Evolutionary conservation across 2,113 vertebrate species (phyloP).

Genomic region (Siniperca knerii): DNA sequence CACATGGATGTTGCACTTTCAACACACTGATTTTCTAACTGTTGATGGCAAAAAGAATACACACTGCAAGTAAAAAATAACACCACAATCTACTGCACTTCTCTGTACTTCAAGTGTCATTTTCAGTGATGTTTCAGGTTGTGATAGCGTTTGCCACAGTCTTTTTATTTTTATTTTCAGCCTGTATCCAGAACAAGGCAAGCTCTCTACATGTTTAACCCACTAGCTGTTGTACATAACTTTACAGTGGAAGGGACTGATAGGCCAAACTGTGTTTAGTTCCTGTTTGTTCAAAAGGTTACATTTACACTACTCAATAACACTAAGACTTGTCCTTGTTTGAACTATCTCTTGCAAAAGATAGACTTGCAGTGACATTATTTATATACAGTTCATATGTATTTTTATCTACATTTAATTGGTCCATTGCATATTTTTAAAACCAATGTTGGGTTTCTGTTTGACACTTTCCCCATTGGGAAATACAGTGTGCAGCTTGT

Average conservation of each 20-base stretch:
- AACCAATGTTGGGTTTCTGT: conserved; percentile 41
- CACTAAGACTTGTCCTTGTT: conserved; percentile 20
- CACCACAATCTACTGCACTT: conserved; percentile 4
- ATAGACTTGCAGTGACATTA: conserved; percentile 30
- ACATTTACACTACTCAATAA: conserved; percentile 23
- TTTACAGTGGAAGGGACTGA: conserved; percentile 5
- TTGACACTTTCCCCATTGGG: conserved; percentile 20
- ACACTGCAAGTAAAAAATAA: neutral
- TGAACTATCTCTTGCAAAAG: conserved; percentile 12
- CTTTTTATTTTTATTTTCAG: neutral
- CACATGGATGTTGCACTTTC: neutral
- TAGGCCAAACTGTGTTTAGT: neutral
- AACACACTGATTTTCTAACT: neutral
- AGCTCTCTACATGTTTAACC: conserved; percentile 35
- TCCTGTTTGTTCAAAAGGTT: conserved; percentile 3
- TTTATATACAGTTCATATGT: conserved; percentile 45
- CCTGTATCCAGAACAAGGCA: neutral
- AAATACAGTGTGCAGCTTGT: conserved; percentile 45
- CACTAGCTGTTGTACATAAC: conserved; percentile 6
- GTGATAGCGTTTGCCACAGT: neutral
- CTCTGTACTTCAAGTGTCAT: neutral
- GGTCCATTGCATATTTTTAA: conserved; percentile 37
- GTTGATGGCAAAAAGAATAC: neutral
- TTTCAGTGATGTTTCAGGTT: neutral
- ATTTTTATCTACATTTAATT: conserved; percentile 43